Evolutionary conservation across 2,113 vertebrate genomes (phyloP), one percentile per base, ranked within the genome.

Genomic region (Paradisaea rubra): DNA sequence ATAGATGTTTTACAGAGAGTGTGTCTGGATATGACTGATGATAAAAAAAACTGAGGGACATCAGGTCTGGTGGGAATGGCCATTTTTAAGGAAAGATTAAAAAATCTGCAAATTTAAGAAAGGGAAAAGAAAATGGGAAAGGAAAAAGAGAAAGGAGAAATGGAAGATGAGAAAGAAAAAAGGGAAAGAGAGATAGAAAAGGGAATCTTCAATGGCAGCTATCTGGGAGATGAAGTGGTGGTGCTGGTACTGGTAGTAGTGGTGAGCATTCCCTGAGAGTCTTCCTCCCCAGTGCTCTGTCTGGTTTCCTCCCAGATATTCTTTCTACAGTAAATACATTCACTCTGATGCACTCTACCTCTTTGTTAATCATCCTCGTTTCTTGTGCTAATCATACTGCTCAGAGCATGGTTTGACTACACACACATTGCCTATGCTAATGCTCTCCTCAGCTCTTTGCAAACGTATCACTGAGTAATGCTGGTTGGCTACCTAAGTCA

Each of bases 391-490:
- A 59, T 60, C 33, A 14, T 54, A 52, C 12, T 44, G 23, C 39
- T 63, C 33, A 42, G 65, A 59, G 42, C 13, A 11, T 1, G 0
- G 53, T 73, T 70, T 69, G 45, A 53, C 61, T 4, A 1, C 28
- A 19, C 25, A 65, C 0, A 4, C 5, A 2, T 68, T 47, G 35
- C 13, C n/a, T 2, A 4, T 13, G 15, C 44, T 59, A 45, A 50
- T 50, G 41, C 35, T 24, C 21, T 72, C 28, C 35, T 72, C 37
- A 44, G 24, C 41, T 72, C 77, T 78, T 76, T 89, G 64, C 49
- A 50, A 15, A 35, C 7, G 2, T 52, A 7, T 81, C 42, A 4
- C 18, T 47, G 30, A 31, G 17, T 30, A 35, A 23, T 37, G 9
- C 27, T 72, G 50, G 20, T 23, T 82, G 53, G 33, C 33, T 63